Evolutionary conservation across 2,113 vertebrate species (phyloP).

Genomic region (Chaetorhynchus papuensis): DNA sequence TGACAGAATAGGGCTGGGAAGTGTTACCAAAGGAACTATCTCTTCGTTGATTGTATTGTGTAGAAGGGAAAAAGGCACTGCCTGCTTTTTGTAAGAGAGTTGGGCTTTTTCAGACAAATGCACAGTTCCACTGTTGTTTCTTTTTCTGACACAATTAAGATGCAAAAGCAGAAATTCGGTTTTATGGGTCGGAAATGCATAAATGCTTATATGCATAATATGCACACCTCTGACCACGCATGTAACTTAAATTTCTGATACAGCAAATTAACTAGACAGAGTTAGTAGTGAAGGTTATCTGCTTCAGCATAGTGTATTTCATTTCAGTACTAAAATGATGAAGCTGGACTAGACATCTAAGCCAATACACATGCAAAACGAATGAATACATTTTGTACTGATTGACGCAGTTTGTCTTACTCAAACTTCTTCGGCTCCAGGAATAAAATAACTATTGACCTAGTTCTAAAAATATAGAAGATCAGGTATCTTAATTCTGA

Average conservation of each 20-base stretch:
- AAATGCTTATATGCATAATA: background rate
- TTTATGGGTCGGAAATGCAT: background rate
- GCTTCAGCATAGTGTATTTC: background rate
- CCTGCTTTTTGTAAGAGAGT: background rate
- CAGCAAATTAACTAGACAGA: background rate
- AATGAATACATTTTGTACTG: background rate
- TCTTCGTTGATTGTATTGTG: background rate
- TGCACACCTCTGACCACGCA: rapidly evolving
- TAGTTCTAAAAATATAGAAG: slow-evolving; percentile 26
- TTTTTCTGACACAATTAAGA: background rate
- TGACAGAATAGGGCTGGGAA: background rate
- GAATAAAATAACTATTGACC: background rate
- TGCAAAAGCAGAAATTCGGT: background rate
- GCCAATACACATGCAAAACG: background rate
- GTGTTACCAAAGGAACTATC: background rate
- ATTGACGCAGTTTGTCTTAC: background rate
- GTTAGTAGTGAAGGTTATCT: background rate
- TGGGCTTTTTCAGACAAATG: background rate
- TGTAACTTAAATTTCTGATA: background rate
- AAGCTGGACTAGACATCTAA: background rate
- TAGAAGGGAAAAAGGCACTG: background rate
- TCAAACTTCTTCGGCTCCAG: background rate
- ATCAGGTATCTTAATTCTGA: slow-evolving; percentile 31
- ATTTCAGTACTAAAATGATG: background rate
- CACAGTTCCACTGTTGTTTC: background rate